A percentile compares a stretch with the other conserved stretches of the same genome.
These are phyloP conservation scores for Radopholus similis DNA, from an alignment of 1,140 invertebrate species.

Conservation along the genomic window DNA sequence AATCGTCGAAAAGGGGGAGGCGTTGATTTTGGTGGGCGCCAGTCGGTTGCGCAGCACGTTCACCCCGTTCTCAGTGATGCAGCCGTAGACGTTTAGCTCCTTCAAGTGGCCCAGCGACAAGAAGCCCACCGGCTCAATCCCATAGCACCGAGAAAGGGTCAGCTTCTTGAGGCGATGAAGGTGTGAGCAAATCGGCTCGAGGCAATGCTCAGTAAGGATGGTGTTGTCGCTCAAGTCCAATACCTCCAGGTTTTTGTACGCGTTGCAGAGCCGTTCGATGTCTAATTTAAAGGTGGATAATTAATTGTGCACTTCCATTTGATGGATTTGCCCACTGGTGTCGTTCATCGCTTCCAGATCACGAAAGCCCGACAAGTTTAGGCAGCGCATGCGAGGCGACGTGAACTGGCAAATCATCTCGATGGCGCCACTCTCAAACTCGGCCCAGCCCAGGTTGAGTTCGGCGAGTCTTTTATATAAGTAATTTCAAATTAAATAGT, in stretches of 20 bases:
- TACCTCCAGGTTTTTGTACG: not conserved
- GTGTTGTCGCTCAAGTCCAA: conserved; percentile 14
- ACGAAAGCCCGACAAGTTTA: conserved; percentile 10
- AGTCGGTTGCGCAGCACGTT: conserved; percentile 3
- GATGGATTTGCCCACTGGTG: not conserved
- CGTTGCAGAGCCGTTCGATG: not conserved
- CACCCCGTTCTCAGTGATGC: conserved; percentile 13
- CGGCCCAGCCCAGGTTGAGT: conserved; percentile 8
- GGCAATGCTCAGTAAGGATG: conserved; percentile 1
- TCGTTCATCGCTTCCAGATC: not conserved
- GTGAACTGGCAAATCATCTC: not conserved
- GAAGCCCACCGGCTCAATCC: conserved; percentile 13
- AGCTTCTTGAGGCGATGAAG: not conserved
- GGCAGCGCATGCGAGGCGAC: not conserved
- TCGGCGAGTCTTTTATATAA: not conserved
- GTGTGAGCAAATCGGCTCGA: not conserved
- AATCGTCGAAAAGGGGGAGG: conserved; percentile 8
- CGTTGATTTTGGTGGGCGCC: not conserved
- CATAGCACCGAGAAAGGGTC: conserved; percentile 15
- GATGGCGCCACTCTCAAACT: not conserved
- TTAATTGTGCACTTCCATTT: not conserved
- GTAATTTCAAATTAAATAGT: not conserved
- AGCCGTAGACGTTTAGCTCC: conserved; percentile 14
- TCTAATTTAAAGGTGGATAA: not conserved
- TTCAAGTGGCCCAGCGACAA: not conserved